Evolutionary conservation across 2,113 vertebrate genomes (phyloP), one percentile per base, ranked within the genome.

Genomic region (Eptatretus burgeri): DNA sequence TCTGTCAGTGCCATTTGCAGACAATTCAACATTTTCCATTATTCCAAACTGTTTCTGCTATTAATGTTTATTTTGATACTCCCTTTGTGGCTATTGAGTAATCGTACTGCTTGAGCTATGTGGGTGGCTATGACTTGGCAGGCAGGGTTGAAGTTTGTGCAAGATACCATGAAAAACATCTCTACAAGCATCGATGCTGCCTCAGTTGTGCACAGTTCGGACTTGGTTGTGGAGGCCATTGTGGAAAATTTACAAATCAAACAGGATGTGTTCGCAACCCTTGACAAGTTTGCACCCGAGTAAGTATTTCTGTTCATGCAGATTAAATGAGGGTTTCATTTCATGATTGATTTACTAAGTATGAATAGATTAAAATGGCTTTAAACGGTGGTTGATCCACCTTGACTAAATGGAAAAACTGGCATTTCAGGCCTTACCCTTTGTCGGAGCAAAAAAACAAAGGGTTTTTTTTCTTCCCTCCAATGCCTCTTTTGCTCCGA

Each of bases 181-280:
- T 76, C 79, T 0, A 79, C 71, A 7, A 82, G 75, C 49, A 80
- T 82, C 1, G 85, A 96, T 1, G 76, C 81, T 1, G 77, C 68
- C 0, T 69, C 83, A 1, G 79, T 77, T 1, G 80, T 80, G 17
- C 76, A 82, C 68, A 74, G 75, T 69, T 77, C 82, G 0, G 88
- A 98, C 73, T 77, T 98, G 17, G 82, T 96, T 68, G 67, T 98
- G 73, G 91, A 98, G 70, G 91, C 91, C 70, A 85, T 96, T 8
- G 77, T 94, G 68, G 89, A 98, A 76, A 94, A 93, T 63, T 66
- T 86, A 13, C 71, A 80, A 52, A 50, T 84, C 65, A 98, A 96
- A 70, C 83, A 77, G 14, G 75, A 80, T 62, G 77, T 98, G 56
- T 98, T 96, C 71, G 73, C 79, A 62, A 74, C 65, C 1, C 78